These are phyloP conservation scores for Molorchus minor DNA, from an alignment of 2,888 invertebrate species.

Conservation along the genomic window DNA sequence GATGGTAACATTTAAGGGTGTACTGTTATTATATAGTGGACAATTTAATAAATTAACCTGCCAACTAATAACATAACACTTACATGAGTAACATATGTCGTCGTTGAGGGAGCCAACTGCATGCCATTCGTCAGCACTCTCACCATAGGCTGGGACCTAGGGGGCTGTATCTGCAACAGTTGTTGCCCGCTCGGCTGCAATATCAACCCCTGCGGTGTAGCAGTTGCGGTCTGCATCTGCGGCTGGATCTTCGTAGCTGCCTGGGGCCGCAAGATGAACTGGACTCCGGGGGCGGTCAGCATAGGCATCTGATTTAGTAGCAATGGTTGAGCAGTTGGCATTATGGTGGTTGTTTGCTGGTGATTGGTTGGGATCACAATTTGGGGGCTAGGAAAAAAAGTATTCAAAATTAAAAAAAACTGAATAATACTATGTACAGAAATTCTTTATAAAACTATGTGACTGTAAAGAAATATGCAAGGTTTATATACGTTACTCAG, in stretches of 20 bases:
- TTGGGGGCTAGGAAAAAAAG: slow-evolving; percentile 53
- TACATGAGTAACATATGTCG: slow-evolving; percentile 56
- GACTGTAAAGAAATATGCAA: neutral
- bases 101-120: slow-evolving; percentile 61
- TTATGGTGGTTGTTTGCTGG: slow-evolving; percentile 55
- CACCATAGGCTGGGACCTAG: slow-evolving; percentile 60
- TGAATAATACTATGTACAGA: neutral
- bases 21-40: too few species aligned
- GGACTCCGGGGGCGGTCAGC: slow-evolving; percentile 71
- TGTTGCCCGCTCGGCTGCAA: slow-evolving; percentile 58
- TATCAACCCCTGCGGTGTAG: slow-evolving; percentile 58
- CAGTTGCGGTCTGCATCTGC: slow-evolving; percentile 49
- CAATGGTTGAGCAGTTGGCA: slow-evolving; percentile 60
- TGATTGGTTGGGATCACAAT: slow-evolving; percentile 60
- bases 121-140: slow-evolving; percentile 69
- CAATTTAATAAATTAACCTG: too few species aligned
- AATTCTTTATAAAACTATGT: neutral
- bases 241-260: slow-evolving; percentile 64
- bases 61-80: too few species aligned
- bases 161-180: slow-evolving; percentile 55
- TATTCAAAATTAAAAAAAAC: neutral
- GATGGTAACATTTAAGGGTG: too few species aligned
- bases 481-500: too few species aligned
- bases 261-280: slow-evolving; percentile 75
- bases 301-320: slow-evolving; percentile 62